Conservation (phyloP, 2,797 vertebrate genomes). For the Neosilurus hyrtlii region DNA sequence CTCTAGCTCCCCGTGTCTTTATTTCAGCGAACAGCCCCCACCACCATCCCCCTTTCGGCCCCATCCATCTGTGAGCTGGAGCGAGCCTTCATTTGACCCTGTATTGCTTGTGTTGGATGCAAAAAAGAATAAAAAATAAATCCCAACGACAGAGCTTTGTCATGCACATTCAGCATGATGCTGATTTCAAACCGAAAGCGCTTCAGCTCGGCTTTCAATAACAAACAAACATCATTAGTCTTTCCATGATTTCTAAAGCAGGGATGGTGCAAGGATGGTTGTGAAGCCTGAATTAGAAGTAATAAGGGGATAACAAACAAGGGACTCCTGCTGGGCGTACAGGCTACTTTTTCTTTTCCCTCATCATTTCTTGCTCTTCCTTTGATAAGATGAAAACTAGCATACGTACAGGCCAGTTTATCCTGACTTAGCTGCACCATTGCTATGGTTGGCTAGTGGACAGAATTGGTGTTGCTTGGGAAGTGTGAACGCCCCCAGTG, state of each 20-base stretch:
- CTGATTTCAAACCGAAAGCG: not conserved
- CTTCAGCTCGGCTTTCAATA: not conserved
- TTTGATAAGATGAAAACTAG: not conserved
- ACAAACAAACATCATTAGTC: conserved; percentile 38
- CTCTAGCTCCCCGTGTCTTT: conserved; percentile 15
- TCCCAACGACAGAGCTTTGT: not conserved
- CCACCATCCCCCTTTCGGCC: not conserved
- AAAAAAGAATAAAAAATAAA: not conserved
- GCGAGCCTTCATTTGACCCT: conserved; percentile 20
- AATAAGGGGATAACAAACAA: not conserved
- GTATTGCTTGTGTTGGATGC: conserved; percentile 15
- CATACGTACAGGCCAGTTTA: not conserved
- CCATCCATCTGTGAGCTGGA: conserved; percentile 35
- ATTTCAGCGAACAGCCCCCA: not conserved
- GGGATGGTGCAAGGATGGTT: not conserved
- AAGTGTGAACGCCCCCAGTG: not conserved
- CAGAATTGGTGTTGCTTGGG: not conserved
- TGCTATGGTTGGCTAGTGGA: not conserved
- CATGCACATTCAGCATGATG: not conserved
- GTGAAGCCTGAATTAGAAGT: not conserved
- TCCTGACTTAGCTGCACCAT: not conserved
- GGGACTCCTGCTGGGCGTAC: no score
- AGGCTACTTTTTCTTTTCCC: not conserved
- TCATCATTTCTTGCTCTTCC: not conserved
- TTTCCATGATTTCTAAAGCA: conserved; percentile 8